A percentile compares a stretch with the other conserved stretches of the same genome.
Evolutionary conservation across 2,113 vertebrate species (phyloP).

Genomic region (Pitta sordida): DNA sequence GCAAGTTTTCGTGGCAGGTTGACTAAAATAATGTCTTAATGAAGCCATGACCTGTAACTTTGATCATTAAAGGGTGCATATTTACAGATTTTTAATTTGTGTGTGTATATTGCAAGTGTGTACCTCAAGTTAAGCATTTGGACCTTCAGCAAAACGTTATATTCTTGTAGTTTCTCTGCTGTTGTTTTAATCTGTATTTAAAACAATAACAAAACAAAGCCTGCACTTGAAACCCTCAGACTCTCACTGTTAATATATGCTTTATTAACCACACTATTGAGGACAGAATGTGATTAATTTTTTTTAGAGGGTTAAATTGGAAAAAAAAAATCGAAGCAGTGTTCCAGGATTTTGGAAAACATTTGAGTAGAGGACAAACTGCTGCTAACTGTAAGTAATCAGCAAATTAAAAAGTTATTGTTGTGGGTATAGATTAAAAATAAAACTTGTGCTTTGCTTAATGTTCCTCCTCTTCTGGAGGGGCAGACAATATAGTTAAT

Average conservation of each 20-base stretch:
- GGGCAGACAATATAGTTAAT: neutral
- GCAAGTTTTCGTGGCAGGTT: neutral
- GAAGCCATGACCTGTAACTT: neutral
- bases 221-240: no score
- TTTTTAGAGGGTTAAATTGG: neutral
- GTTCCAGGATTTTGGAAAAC: neutral
- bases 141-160: neutral
- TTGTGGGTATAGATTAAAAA: neutral
- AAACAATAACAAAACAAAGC: neutral
- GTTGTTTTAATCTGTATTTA: neutral
- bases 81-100: neutral
- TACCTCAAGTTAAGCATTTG: neutral
- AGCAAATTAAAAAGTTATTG: neutral
- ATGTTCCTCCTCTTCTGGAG: neutral
- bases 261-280: neutral
- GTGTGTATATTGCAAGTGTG: neutral
- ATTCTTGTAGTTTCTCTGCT: neutral
- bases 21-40: neutral
- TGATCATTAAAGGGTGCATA: neutral
- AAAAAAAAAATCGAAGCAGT: neutral
- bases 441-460: neutral
- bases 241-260: no score
- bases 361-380: neutral
- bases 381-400: neutral
- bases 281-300: neutral